Conservation (phyloP, 2,797 vertebrate species). For the Catharus ustulatus region DNA sequence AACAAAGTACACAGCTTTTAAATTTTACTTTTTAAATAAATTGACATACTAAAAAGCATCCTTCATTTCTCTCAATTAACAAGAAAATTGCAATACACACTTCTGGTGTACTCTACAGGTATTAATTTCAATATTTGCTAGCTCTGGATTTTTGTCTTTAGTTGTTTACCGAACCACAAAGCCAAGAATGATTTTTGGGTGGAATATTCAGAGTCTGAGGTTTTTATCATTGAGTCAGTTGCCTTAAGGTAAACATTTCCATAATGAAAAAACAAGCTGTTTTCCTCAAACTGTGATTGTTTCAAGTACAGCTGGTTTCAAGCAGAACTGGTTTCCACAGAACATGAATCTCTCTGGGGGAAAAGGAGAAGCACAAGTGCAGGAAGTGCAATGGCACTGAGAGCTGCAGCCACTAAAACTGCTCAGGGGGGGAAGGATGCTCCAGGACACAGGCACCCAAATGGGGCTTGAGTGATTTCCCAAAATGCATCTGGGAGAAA, state of each 20-base stretch:
- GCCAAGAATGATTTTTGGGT: not conserved
- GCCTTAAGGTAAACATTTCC: not conserved
- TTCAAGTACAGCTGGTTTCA: not conserved
- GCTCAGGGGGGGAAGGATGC: not conserved
- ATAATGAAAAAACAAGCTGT: rapidly evolving
- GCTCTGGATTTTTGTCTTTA: not conserved
- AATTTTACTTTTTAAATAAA: not conserved
- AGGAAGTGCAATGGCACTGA: not conserved
- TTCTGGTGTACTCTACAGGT: not conserved
- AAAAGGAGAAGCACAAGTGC: not conserved
- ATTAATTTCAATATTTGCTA: not conserved
- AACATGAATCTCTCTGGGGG: not conserved
- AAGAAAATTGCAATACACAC: not conserved
- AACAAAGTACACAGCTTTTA: not conserved
- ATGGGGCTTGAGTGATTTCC: not conserved
- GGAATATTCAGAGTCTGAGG: not conserved
- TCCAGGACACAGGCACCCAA: not conserved
- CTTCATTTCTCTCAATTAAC: not conserved
- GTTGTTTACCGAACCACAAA: not conserved
- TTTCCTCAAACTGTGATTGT: not conserved
- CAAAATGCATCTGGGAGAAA: not conserved
- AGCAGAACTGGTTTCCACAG: not conserved
- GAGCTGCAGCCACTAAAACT: not conserved
- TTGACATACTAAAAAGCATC: not conserved
- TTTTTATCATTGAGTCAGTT: not conserved